phyloP scores from a whole-genome alignment of 2,888 invertebrate genomes.

The Rhabditoides inermis region DNA sequence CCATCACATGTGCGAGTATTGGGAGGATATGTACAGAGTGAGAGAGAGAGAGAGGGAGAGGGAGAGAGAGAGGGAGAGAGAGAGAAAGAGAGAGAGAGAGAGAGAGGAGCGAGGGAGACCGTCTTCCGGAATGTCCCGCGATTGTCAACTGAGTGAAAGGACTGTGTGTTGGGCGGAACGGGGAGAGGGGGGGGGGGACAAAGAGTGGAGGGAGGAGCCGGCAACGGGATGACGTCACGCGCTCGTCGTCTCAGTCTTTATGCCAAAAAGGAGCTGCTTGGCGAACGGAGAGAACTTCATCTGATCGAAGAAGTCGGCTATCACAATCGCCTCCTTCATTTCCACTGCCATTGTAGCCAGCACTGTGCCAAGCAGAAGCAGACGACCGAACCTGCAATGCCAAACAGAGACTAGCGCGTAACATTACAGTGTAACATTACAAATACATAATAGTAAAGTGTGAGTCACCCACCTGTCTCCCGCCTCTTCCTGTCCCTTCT shows the following conservation, averaged over 20 bases:
- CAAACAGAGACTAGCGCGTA: no score
- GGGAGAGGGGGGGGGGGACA: slow-evolving; percentile 29
- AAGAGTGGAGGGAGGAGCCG: slow-evolving; percentile 20
- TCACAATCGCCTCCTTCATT: slow-evolving; percentile 49
- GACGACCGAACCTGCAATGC: slow-evolving; percentile 39
- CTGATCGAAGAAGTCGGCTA: slow-evolving; percentile 50
- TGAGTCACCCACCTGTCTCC: slow-evolving; percentile 30
- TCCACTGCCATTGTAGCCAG: slow-evolving; percentile 50
- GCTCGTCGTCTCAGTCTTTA: slow-evolving; percentile 32
- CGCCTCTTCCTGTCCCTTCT: slow-evolving; percentile 40
- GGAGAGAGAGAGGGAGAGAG: no score
- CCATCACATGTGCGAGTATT: no score
- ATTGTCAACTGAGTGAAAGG: no score
- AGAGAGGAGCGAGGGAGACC: no score
- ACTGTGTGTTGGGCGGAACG: no score
- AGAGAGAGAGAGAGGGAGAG: no score
- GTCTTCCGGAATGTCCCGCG: no score
- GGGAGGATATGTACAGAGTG: no score
- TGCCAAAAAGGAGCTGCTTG: slow-evolving; percentile 43
- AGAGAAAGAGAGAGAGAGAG: no score
- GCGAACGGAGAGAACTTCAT: slow-evolving; percentile 46
- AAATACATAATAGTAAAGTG: not conserved
- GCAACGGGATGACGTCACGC: slow-evolving; percentile 23
- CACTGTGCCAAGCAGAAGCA: slow-evolving; percentile 47
- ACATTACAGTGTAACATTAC: not conserved